These are phyloP conservation scores for Disparrhopalites patrizii DNA, from an alignment of 2,888 invertebrate species.

Conservation along the genomic window DNA sequence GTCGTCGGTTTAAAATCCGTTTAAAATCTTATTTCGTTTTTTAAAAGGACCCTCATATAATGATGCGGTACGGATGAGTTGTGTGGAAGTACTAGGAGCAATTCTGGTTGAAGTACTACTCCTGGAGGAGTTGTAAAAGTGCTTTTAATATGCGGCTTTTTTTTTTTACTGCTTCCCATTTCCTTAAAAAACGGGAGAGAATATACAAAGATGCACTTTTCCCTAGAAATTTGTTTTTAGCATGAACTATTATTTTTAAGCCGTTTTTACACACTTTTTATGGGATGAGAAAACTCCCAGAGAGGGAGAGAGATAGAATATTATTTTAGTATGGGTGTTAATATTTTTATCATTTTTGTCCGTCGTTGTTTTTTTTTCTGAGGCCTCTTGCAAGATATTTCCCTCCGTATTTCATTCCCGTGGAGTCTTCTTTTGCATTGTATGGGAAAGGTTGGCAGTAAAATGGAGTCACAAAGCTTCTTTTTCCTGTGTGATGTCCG, in stretches of 20 bases:
- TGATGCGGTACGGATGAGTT: background rate
- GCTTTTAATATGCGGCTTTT: conserved; percentile 1
- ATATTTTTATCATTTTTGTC: conserved; percentile 7
- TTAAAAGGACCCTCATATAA: conserved; percentile 11
- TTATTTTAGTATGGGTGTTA: conserved; percentile 5
- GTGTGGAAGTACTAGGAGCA: too few relatives aligned
- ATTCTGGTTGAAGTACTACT: background rate
- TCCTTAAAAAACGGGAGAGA: too few relatives aligned
- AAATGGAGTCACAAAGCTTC: too few relatives aligned
- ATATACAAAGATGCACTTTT: too few relatives aligned
- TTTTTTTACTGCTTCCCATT: too few relatives aligned
- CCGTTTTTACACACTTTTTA: conserved; percentile 2
- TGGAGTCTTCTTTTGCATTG: too few relatives aligned
- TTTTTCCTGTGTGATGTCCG: too few relatives aligned
- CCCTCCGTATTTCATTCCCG: too few relatives aligned
- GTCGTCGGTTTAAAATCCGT: conserved; percentile 17
- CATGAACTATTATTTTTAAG: conserved; percentile 9
- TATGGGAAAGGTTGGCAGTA: too few relatives aligned
- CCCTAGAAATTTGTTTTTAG: conserved; percentile 6
- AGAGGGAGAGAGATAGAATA: too few relatives aligned
- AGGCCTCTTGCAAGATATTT: too few relatives aligned
- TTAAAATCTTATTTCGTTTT: background rate
- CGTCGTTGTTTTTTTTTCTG: too few relatives aligned
- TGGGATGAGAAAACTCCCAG: conserved; percentile 10
- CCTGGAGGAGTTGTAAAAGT: conserved; percentile 2